Base-by-base conservation (phyloP, 2,888 invertebrate species). In the Cosmorhoe ocellata region DNA sequence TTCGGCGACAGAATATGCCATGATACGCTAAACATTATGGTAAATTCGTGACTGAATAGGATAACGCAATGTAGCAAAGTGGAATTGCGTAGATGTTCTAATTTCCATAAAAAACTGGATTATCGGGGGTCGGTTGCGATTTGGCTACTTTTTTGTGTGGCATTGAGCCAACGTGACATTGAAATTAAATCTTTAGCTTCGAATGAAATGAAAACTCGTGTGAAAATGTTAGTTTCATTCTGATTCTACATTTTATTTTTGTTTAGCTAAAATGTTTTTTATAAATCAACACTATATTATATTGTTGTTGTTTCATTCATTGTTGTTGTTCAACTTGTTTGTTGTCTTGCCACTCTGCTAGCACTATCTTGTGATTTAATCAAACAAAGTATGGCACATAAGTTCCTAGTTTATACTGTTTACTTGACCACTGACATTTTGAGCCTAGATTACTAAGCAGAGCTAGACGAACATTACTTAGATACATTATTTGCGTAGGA, bases 371-470 rank as follows among this genome's bases (percentile, higher is more conserved):
- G 39, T 36, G 46, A 30, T 42, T 52, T 33, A 38, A 48, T 36
- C 34, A 47, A 33, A 51, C 51, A 46, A 37, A 28, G 27, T 42
- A 45, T 13, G 38, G 9, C 37, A 26, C 44, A n/a, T 40, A 41
- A 52, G 52, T 52, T 52, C 26, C 37, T 28, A 33, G 42, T 14
- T 32, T 18, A 36, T 8, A 13, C 7, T 58, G 59, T 64, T 64
- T 63, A 58, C 40, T 28, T 63, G 67, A 64, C 46, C 66, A 65
- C 56, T 69, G 69, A 65, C 68, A 66, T 64, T 34, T 37, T 60
- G 57, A 53, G 50, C 57, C 56, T 46, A 60, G 61, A 66, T 64
- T 63, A 57, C 54, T 46, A 62, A 10, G 9, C 24, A 47, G 27
- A 39, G 34, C 33, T 39, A n/a, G 2, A 33, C 27, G n/a, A 11